Conservation (phyloP, 2,113 vertebrate species). For the Cebus imitator region DNA sequence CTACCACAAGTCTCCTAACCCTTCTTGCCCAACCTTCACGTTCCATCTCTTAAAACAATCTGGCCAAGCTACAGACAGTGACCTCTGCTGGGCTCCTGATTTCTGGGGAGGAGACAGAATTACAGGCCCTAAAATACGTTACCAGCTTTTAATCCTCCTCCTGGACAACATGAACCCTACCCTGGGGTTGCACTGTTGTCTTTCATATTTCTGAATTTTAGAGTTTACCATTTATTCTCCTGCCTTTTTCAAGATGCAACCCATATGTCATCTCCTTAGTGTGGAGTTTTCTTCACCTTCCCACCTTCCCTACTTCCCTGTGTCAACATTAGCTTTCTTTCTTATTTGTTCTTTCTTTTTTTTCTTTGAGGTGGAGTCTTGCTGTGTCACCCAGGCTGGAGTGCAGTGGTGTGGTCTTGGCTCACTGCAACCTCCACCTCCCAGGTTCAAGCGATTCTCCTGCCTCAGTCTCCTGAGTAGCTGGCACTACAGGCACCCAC, state of each 20-base stretch:
- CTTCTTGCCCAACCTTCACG: background rate
- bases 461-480: too few relatives aligned
- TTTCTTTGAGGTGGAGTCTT: background rate
- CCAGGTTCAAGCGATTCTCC: too few relatives aligned
- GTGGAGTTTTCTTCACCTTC: background rate
- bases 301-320: background rate
- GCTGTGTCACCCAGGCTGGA: too few relatives aligned
- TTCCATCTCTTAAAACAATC: background rate
- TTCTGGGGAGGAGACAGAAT: background rate
- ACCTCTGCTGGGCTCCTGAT: background rate
- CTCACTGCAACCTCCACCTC: too few relatives aligned
- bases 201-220: background rate
- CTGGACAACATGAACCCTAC: accelerated
- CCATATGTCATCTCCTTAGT: background rate
- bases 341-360: too few relatives aligned
- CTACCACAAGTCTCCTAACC: too few relatives aligned
- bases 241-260: background rate
- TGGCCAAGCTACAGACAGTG: background rate
- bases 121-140: background rate
- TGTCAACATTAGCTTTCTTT: background rate
- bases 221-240: background rate
- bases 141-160: background rate
- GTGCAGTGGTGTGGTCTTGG: too few relatives aligned
- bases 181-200: background rate
- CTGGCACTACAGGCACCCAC: too few relatives aligned